Evolutionary conservation across 2,888 invertebrate species (phyloP).

Genomic region (Acronicta leporina): DNA sequence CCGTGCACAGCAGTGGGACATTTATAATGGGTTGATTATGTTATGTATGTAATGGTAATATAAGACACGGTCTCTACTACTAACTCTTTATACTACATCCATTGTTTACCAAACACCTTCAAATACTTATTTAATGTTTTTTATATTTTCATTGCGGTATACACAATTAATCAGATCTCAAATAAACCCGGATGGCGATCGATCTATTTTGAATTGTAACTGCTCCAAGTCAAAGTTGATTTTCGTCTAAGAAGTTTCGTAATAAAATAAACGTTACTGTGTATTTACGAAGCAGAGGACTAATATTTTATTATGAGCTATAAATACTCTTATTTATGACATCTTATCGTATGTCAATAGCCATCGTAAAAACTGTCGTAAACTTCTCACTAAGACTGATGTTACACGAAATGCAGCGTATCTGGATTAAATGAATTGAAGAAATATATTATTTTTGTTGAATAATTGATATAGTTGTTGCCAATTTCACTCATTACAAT

Average conservation of each 20-base stretch:
- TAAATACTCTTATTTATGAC: constrained; percentile 60
- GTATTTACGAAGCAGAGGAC: constrained; percentile 29
- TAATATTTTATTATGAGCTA: constrained; percentile 58
- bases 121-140: constrained; percentile 32
- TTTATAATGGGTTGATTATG: too few species aligned
- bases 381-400: constrained; percentile 39
- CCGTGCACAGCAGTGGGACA: too few species aligned
- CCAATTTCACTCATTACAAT: too few species aligned
- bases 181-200: neutral
- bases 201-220: constrained; percentile 17
- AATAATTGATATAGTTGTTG: too few species aligned
- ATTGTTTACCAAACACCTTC: neutral
- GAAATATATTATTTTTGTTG: too few species aligned
- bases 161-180: constrained; percentile 34
- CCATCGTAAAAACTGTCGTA: constrained; percentile 50
- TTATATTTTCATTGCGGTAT: constrained; percentile 38
- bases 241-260: constrained; percentile 5
- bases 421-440: too few species aligned
- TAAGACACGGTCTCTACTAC: too few species aligned
- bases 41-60: too few species aligned
- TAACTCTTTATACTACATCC: too few species aligned
- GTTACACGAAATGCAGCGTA: constrained; percentile 11
- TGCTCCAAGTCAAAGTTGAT: neutral
- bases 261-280: constrained; percentile 47
- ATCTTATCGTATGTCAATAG: constrained; percentile 58